Evolutionary conservation across 2,888 invertebrate species (phyloP).

Genomic region (Thymelicus sylvestris): DNA sequence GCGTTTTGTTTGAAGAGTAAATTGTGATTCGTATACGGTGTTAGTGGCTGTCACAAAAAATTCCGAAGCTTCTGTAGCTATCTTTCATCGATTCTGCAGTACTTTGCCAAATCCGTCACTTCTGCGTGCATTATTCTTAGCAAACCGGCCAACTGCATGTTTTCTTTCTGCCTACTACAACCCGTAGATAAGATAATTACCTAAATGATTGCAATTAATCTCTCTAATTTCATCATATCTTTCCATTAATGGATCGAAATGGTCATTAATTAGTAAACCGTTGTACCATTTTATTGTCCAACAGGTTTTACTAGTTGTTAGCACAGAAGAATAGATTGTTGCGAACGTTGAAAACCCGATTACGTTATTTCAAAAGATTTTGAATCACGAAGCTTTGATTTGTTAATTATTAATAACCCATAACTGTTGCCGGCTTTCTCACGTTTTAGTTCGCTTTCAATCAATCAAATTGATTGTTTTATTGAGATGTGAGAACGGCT

Average conservation of each 20-base stretch:
- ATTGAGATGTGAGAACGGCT: slow-evolving; percentile 46
- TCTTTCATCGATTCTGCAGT: too few species aligned
- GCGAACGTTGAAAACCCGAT: slow-evolving; percentile 16
- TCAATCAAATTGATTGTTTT: slow-evolving; percentile 47
- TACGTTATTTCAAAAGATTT: slow-evolving; percentile 31
- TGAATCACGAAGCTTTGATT: slow-evolving; percentile 28
- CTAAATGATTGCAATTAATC: background rate
- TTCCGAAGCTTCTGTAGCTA: too few species aligned
- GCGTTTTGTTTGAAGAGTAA: background rate
- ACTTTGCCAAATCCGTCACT: too few species aligned
- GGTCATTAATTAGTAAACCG: background rate
- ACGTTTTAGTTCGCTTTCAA: slow-evolving; percentile 46
- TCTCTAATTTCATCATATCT: background rate
- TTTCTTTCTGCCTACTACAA: too few species aligned
- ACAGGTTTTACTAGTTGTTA: background rate
- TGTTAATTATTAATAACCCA: slow-evolving; percentile 46
- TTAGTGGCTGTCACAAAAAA: too few species aligned
- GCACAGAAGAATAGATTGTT: background rate
- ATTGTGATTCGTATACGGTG: too few species aligned
- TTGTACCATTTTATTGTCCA: background rate
- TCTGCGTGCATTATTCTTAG: too few species aligned
- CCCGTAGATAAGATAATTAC: too few species aligned
- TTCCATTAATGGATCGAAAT: background rate
- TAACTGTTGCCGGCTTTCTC: slow-evolving; percentile 42
- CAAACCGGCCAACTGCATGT: too few species aligned